Base-by-base conservation (phyloP, 2,888 invertebrate genomes). In the Sarcophaga variegata region DNA sequence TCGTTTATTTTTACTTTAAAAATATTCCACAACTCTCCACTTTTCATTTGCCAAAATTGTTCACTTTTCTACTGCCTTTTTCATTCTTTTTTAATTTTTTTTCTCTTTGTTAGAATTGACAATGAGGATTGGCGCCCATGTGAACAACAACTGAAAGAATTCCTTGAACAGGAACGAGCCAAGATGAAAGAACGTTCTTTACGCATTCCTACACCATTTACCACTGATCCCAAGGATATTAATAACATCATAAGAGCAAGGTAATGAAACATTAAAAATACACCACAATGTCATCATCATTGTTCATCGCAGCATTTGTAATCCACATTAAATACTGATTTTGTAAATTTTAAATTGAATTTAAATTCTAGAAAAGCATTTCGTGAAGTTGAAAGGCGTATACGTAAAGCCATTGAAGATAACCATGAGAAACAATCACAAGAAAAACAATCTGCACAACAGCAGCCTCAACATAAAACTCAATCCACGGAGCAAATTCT, bases 71-170 rank as follows among this genome's bases (percentile, higher is more conserved):
- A 0, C 5, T 3, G 17, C 5, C 4, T 49, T 49, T 49, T 14
- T 14, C 1, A 14, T 49, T 11, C 0, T 59, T 62, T 37, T 71
- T 22, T 37, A 2, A 17, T 54, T 1, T 17, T 14, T 54, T 14
- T 5, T 54, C 17, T 12, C 10, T 47, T 64, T 47, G 69, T 22
- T 85, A 93, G 93, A 89, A 93, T 93, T 69, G 91, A 93, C 49
- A 92, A 92, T 75, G 90, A 91, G 45, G 92, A 93, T 59, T 93
- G 92, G 92, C 92, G 92, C 17, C 90, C 90, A 3, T 93, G 93
- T 79, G 94, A 94, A 85, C 90, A 92, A 69, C 90, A 90, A 64
- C 88, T 93, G 8, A 92, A 91, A 86, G 91, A 92, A 59, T 93
- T 93, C 89, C 90, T 94, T 0, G 91, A 93, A 69, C 85, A 86